These are phyloP conservation scores for Sitobion miscanthi DNA, from an alignment of 1,140 invertebrate species.

Conservation along the genomic window DNA sequence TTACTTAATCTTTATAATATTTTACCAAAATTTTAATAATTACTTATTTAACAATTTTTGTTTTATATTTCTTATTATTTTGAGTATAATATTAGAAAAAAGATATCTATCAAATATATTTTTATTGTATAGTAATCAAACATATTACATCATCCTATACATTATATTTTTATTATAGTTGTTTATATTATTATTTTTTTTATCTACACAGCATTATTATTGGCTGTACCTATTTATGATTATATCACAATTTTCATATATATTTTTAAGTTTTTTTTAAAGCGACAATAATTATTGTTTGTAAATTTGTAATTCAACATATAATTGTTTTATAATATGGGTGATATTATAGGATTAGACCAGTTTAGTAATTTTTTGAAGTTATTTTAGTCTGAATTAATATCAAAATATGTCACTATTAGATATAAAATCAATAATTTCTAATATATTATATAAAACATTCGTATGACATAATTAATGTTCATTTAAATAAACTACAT, in stretches of 20 bases:
- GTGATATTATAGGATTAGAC: slow-evolving; percentile 28
- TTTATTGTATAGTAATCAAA: slow-evolving; percentile 32
- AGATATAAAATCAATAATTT: not conserved
- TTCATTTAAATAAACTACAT: not conserved
- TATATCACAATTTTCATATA: not conserved
- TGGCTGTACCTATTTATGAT: slow-evolving; percentile 1
- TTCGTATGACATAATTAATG: not conserved
- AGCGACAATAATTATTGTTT: slow-evolving; percentile 47
- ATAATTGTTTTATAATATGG: slow-evolving; percentile 18
- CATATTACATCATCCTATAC: not conserved
- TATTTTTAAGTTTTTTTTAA: slow-evolving; percentile 24
- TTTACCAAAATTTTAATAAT: slow-evolving; percentile 30
- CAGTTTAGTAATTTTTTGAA: slow-evolving; percentile 12
- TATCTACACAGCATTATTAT: not conserved
- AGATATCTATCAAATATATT: slow-evolving; percentile 41
- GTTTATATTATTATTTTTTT: not conserved
- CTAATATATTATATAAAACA: not conserved
- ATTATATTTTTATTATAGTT: slow-evolving; percentile 32
- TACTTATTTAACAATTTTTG: slow-evolving; percentile 35
- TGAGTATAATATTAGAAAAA: slow-evolving; percentile 36
- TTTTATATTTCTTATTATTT: slow-evolving; percentile 23
- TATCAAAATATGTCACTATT: slow-evolving; percentile 53
- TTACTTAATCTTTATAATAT: slow-evolving; percentile 38
- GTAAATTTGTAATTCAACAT: slow-evolving; percentile 23
- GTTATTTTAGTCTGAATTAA: slow-evolving; percentile 33